Evolutionary conservation across 2,888 invertebrate genomes (phyloP).

Genomic region (Chydorus sphaericus): DNA sequence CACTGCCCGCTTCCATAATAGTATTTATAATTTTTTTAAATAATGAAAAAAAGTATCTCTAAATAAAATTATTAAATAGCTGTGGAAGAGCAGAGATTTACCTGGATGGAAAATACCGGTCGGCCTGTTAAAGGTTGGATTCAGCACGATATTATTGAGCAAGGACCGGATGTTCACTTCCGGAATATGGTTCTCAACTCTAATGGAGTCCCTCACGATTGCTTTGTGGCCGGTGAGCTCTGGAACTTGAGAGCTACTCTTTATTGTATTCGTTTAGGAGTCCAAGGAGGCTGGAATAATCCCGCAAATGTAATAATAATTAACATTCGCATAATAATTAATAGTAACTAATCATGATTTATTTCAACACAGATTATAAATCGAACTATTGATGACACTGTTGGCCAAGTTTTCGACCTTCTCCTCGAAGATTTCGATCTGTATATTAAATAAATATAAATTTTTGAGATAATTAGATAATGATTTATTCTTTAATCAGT

Average conservation of each 20-base stretch:
- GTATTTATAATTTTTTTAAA: neutral
- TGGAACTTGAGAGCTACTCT: conserved; percentile 21
- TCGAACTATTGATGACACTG: conserved; percentile 20
- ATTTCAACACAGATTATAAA: conserved; percentile 15
- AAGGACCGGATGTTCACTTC: conserved; percentile 23
- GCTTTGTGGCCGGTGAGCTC: conserved; percentile 23
- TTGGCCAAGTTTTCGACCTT: conserved; percentile 24
- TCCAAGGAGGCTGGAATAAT: conserved; percentile 20
- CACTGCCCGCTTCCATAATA: conserved; percentile 20
- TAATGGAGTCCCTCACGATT: conserved; percentile 19
- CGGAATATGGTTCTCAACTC: conserved; percentile 19
- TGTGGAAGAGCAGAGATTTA: conserved; percentile 15
- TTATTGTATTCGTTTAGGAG: conserved; percentile 20
- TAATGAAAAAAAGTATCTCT: neutral
- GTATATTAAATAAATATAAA: too few species aligned
- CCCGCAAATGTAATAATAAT: conserved; percentile 13
- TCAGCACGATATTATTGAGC: conserved; percentile 20
- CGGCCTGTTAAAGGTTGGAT: conserved; percentile 19
- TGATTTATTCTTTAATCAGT: too few species aligned
- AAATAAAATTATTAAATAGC: conserved; percentile 3
- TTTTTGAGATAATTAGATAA: too few species aligned
- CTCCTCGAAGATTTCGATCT: conserved; percentile 23
- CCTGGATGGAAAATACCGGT: conserved; percentile 24
- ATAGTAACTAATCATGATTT: neutral
- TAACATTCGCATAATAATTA: neutral